phyloP scores from a whole-genome alignment of 2,797 vertebrate genomes.

The Falco cherrug region DNA sequence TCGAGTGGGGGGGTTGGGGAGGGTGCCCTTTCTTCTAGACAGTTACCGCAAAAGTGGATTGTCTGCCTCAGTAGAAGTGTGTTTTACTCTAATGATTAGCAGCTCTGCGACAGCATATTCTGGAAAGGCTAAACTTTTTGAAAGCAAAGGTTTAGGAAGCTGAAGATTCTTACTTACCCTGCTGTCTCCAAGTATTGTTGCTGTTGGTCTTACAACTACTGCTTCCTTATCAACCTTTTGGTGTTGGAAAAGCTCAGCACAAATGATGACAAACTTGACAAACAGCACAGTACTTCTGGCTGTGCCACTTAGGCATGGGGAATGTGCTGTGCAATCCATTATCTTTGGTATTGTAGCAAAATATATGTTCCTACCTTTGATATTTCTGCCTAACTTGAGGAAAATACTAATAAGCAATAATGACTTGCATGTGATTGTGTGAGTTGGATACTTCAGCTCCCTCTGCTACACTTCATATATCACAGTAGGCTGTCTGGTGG shows the following conservation, averaged over 20 bases:
- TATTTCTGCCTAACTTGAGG: neutral
- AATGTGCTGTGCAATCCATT: neutral
- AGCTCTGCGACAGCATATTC: neutral
- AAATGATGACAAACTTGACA: neutral
- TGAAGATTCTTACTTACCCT: neutral
- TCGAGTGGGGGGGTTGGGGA: neutral
- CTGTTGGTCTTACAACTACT: neutral
- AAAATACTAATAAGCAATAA: neutral
- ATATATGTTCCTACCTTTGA: neutral
- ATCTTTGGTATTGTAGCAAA: neutral
- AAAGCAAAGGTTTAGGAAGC: neutral
- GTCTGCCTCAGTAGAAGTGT: neutral
- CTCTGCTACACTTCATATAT: neutral
- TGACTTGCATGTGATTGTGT: neutral
- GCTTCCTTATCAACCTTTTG: neutral
- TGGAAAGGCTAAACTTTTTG: neutral
- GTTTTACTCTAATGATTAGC: neutral
- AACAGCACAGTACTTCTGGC: neutral
- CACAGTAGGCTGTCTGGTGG: neutral
- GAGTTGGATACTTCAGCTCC: neutral
- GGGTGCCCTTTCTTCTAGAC: accelerated
- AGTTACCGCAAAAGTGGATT: neutral
- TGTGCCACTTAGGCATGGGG: neutral
- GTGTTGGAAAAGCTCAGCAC: neutral
- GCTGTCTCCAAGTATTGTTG: neutral